Evolutionary conservation across 2,113 vertebrate genomes (phyloP).

Genomic region (Alces alces): DNA sequence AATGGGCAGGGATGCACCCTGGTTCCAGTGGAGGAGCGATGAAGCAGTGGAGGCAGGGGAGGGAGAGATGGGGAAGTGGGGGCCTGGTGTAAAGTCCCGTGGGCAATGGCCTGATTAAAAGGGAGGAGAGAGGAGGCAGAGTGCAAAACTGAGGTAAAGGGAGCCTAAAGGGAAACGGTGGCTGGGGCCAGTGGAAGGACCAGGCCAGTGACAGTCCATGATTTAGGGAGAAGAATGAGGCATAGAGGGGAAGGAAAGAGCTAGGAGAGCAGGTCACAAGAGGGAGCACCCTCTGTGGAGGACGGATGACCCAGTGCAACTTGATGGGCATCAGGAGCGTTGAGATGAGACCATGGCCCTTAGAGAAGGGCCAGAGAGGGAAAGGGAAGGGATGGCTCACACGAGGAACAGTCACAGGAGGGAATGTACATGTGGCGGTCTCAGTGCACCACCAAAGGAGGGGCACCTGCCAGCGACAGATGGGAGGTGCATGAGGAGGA

Average conservation of each 20-base stretch:
- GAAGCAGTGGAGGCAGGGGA: not conserved
- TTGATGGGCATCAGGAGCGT: not conserved
- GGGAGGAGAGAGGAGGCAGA: not conserved
- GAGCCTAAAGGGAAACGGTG: not conserved
- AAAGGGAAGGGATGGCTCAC: not conserved
- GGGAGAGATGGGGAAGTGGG: not conserved
- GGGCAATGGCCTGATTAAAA: not conserved
- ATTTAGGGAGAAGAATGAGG: not conserved
- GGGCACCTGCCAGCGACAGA: not conserved
- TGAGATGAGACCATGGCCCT: not conserved
- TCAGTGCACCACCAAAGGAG: not conserved
- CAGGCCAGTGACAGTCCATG: not conserved
- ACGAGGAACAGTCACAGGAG: not conserved
- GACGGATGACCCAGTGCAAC: not conserved
- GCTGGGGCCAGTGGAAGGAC: not conserved
- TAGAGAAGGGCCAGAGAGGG: not conserved
- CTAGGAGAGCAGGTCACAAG: not conserved
- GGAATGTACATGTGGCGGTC: too few species aligned
- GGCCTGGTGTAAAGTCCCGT: not conserved
- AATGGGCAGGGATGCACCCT: not conserved
- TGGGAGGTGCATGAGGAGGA: not conserved
- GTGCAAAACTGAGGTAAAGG: not conserved
- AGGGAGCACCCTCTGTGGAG: not conserved
- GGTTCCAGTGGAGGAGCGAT: not conserved
- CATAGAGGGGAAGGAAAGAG: not conserved